Conservation (phyloP, 1,140 invertebrate genomes). For the Drosophila navojoa region DNA sequence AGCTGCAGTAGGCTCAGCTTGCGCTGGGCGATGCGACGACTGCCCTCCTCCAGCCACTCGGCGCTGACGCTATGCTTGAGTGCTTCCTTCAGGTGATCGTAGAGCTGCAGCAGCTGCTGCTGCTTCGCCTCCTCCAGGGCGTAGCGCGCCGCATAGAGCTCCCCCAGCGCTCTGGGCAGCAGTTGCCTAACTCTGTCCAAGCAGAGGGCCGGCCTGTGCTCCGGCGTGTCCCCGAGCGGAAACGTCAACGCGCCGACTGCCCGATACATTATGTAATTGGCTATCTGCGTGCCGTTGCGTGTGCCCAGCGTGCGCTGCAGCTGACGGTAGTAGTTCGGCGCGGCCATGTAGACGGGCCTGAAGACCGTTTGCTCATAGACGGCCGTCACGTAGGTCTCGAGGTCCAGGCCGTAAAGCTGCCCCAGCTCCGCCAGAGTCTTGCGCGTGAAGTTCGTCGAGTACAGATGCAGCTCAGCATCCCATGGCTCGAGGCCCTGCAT, state of each 20-base stretch:
- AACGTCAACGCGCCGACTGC: constrained; percentile 60
- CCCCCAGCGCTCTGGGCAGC: constrained; percentile 63
- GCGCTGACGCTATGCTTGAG: constrained; percentile 55
- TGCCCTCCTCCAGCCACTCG: constrained; percentile 67
- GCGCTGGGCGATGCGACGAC: constrained; percentile 50
- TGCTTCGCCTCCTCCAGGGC: constrained; percentile 28
- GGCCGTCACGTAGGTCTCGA: constrained; percentile 50
- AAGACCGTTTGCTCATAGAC: constrained; percentile 47
- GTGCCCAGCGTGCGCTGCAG: constrained; percentile 56
- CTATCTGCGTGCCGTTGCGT: constrained; percentile 59
- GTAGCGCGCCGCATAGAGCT: constrained; percentile 62
- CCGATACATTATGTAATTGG: constrained; percentile 79
- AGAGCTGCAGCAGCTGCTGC: constrained; percentile 42
- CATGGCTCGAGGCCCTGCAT: constrained; percentile 47
- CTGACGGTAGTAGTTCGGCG: constrained; percentile 62
- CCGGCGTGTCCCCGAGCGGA: constrained; percentile 52
- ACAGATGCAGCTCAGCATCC: constrained; percentile 51
- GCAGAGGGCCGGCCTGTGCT: constrained; percentile 43
- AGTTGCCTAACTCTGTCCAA: constrained; percentile 44
- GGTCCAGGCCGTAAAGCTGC: constrained; percentile 45
- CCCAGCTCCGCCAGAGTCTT: constrained; percentile 53
- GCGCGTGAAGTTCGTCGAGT: constrained; percentile 55
- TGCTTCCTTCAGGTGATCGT: constrained; percentile 45
- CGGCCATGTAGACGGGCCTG: constrained; percentile 72
- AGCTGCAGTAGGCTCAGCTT: constrained; percentile 56